Base-by-base conservation (phyloP, 2,113 vertebrate genomes). In the Takifugu flavidus region DNA sequence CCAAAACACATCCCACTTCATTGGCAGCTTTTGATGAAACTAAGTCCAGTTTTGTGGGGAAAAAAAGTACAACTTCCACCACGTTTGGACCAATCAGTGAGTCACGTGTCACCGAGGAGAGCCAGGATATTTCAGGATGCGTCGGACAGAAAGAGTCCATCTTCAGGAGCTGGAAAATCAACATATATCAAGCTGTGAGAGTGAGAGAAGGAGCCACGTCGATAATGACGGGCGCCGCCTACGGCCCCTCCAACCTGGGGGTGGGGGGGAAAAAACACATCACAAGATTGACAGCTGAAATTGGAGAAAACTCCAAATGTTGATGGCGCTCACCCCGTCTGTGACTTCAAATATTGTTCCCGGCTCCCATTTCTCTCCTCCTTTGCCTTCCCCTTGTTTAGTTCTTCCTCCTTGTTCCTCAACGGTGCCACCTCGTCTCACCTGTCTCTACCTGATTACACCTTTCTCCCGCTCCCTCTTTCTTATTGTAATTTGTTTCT, bases 281-380 rank as follows among this genome's bases (percentile, higher is more conserved):
- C 2, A 26, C 2, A 12, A 83, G 87, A 88, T 84, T 87, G 84
- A 82, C 82, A 4, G 65, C 53, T 55, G 53, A 63, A 85, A 77
- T 74, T 80, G 81, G 78, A 83, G 50, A 56, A 52, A 65, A 74
- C 70, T 74, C 74, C 50, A 72, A 84, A 80, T 53, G 77, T 78
- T 84, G 47, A 47, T 74, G 71, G 56, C 62, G 12, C 56, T 73
- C 56, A 57, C 71, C 72, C 63, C 25, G 52, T 43, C 49, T 69
- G 34, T 11, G 62, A 61, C 59, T 72, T 78, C 65, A 62, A 67
- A 62, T 67, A 60, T 51, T 60, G 47, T 25, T 25, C 26, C 59
- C 43, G 56, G 49, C 29, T 58, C 62, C 49, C 26, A 25, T 29
- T 44, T 12, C 15, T 2, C 51, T 25, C 31, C 51, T 12, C 0